These are phyloP conservation scores for Anoura caudifer DNA, from an alignment of 2,113 vertebrate species.

Conservation along the genomic window DNA sequence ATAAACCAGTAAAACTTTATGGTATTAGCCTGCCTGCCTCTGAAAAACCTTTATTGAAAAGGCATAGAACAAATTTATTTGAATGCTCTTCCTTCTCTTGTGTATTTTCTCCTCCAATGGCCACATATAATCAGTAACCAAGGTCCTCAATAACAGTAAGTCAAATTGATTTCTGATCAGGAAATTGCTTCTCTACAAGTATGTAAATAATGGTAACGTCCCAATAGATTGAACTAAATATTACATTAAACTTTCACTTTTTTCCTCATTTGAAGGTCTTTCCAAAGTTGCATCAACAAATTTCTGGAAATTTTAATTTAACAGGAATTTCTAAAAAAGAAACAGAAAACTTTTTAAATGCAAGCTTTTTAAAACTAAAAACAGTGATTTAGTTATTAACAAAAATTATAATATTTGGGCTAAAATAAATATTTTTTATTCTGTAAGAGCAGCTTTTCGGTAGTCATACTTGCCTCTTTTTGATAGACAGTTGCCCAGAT, in stretches of 20 bases:
- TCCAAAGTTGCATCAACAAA: not conserved
- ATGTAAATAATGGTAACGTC: not conserved
- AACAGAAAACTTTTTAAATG: not conserved
- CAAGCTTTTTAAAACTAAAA: not conserved
- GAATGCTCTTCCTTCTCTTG: not conserved
- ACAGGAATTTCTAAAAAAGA: not conserved
- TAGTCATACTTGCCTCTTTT: not conserved
- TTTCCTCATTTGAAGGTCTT: not conserved
- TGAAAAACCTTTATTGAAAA: not conserved
- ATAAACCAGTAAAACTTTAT: not conserved
- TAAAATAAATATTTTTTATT: slow-evolving; percentile 14
- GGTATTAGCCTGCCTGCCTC: not conserved
- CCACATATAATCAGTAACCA: not conserved
- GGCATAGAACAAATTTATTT: not conserved
- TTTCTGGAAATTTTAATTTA: not conserved
- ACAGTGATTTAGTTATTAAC: not conserved
- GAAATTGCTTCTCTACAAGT: not conserved
- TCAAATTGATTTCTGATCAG: slow-evolving; percentile 19
- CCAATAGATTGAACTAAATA: not conserved
- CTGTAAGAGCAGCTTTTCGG: not conserved
- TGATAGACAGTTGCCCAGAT: not conserved
- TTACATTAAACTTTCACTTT: not conserved
- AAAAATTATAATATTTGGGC: not conserved
- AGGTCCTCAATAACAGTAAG: not conserved
- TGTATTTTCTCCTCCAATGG: not conserved